Base-by-base conservation (phyloP, 2,113 vertebrate genomes). In the Catharus fuscescens region DNA sequence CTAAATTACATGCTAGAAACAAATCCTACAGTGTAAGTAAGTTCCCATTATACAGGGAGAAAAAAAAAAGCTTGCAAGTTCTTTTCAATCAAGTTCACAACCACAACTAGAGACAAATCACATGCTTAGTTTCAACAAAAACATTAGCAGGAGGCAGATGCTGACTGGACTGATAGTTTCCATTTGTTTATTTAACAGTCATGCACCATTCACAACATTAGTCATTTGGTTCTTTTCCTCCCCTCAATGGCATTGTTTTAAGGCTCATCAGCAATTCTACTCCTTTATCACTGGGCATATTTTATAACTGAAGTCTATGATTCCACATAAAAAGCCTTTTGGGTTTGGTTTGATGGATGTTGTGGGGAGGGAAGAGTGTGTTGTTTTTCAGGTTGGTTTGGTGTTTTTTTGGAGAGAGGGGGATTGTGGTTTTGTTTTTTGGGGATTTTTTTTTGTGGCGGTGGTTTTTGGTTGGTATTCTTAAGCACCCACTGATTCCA, bases 91-190 rank as follows among this genome's bases (percentile, higher is more conserved):
- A 92, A 83, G 64, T 62, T 88, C 76, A 80, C 29, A 88, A 62
- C 26, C 36, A 45, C 66, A 91, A 38, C 38, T 47, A 78, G 36
- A 95, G 64, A 71, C 42, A 88, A 78, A 97, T 86, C 91, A 88
- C 76, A 73, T 10, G 86, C 64, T 80, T 52, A 57, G 17, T 78
- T 95, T 92, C 80, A 93, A 96, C 86, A 93, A 94, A 96, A 93
- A 62, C 86, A 94, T 83, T 66, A 83, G 86, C 79, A 80, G 67
- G 26, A 62, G 74, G 77, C 82, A 96, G 80, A 93, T 83, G 92
- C 94, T 93, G 91, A 97, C 82, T 86, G 95, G 76, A 86, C 94
- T 92, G 91, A 94, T 80, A 83, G 72, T 83, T 96, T 92, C 91
- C 92, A 88, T 54, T 93, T 95, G 92, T 92, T 92, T 94, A 69